These are phyloP conservation scores for Galaxias olidus DNA, from an alignment of 2,797 vertebrate species.

Conservation along the genomic window DNA sequence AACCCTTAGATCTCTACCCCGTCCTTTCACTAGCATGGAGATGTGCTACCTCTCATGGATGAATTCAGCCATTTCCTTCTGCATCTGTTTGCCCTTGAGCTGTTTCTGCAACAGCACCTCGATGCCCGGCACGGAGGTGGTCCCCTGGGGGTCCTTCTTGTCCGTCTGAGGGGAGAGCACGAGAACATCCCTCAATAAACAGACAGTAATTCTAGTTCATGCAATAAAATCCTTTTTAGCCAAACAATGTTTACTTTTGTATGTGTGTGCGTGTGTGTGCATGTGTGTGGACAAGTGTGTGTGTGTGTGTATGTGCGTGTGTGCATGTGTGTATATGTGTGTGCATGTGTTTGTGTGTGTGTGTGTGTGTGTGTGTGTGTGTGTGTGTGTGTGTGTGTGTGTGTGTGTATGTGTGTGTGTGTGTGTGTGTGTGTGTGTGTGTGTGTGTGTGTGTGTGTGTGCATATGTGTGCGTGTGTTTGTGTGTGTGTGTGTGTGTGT, in stretches of 20 bases:
- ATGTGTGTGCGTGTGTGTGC: slow-evolving; percentile 23
- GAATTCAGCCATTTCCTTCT: slow-evolving; percentile 98
- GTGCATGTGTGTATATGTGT: slow-evolving; percentile 26
- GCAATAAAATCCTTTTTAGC: background rate
- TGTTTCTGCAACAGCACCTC: slow-evolving; percentile 97
- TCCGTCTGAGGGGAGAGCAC: slow-evolving; percentile 78
- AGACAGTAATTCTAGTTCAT: background rate
- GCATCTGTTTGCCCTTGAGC: slow-evolving; percentile 97
- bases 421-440: background rate
- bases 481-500: background rate
- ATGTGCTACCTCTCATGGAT: slow-evolving; percentile 88
- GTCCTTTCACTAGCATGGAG: background rate
- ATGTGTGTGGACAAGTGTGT: slow-evolving; percentile 18
- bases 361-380: slow-evolving; percentile 27
- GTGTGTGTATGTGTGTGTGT: slow-evolving; percentile 13
- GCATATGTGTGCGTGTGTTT: too few relatives aligned
- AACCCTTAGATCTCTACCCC: too few relatives aligned
- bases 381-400: slow-evolving; percentile 33
- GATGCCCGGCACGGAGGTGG: slow-evolving; percentile 86
- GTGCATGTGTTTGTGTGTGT: slow-evolving; percentile 31
- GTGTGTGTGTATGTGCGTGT: slow-evolving; percentile 25
- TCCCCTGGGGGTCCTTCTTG: slow-evolving; percentile 92
- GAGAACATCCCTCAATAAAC: slow-evolving; percentile 23
- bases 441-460: slow-evolving; percentile 5
- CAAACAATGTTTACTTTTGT: slow-evolving; percentile 15